Conservation (phyloP, 2,888 invertebrate genomes). For the Branchinecta sandiegonensis region DNA sequence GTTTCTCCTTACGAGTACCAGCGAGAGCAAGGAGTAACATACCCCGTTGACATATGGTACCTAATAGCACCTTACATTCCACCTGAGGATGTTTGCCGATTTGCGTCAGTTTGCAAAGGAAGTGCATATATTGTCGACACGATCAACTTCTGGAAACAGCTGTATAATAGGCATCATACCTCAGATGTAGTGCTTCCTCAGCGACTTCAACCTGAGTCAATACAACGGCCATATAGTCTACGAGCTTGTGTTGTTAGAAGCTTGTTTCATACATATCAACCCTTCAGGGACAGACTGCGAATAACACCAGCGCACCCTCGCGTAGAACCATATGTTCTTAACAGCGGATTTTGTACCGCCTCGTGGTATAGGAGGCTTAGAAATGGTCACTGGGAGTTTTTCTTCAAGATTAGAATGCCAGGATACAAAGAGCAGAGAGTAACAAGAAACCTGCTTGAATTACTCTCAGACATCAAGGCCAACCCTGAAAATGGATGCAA, state of each 20-base stretch:
- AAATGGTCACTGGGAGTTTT: conserved; percentile 13
- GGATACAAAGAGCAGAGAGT: not conserved
- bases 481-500: conserved; percentile 3
- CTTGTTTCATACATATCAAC: not conserved
- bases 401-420: conserved; percentile 1
- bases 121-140: not conserved
- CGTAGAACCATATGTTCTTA: not conserved
- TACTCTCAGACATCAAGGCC: not conserved
- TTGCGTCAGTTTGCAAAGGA: not conserved
- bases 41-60: conserved; percentile 2
- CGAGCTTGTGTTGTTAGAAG: not conserved
- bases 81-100: conserved; percentile 9
- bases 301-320: not conserved
- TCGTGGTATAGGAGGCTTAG: not conserved
- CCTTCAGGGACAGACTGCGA: not conserved
- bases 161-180: not conserved
- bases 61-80: conserved; percentile 3
- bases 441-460: not conserved
- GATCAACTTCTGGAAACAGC: not conserved
- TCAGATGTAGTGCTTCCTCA: not conserved
- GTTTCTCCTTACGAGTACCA: conserved; percentile 8
- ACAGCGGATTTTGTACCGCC: not conserved
- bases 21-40: not conserved
- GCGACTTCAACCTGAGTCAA: not conserved
- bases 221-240: not conserved